Percentiles rank a stretch among this genome's conserved stretches.
Evolutionary conservation across 1,140 invertebrate species (phyloP).

Genomic region (Coptotermes formosanus): DNA sequence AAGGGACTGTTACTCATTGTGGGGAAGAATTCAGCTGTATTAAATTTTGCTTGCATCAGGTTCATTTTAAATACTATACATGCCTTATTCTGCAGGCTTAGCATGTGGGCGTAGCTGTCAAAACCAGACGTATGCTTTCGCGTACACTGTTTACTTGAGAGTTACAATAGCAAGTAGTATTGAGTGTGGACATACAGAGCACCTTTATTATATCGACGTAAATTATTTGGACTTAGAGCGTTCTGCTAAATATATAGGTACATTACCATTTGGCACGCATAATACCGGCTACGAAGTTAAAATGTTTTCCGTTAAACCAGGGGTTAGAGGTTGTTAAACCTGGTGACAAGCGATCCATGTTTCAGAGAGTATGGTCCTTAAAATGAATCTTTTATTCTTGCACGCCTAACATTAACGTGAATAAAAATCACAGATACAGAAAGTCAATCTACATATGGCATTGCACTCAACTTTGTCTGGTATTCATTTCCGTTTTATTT

Average conservation of each 20-base stretch:
- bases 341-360: background rate
- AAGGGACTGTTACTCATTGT: background rate
- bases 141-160: background rate
- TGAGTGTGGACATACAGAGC: background rate
- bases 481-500: background rate
- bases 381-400: too few species aligned
- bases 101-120: conserved; percentile 12
- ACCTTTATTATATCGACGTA: too few species aligned
- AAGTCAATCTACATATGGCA: too few species aligned
- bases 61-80: background rate
- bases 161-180: background rate
- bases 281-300: background rate
- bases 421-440: too few species aligned
- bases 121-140: background rate
- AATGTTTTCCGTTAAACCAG: background rate
- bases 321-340: background rate
- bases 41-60: background rate
- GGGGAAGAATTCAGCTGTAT: background rate
- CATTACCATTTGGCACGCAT: too few species aligned
- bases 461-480: too few species aligned
- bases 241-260: too few species aligned
- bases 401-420: too few species aligned
- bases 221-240: too few species aligned
- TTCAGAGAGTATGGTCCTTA: too few species aligned
- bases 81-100: background rate